These are phyloP conservation scores for Lottia gigantea DNA, from an alignment of 2,888 invertebrate species.

Conservation along the genomic window DNA sequence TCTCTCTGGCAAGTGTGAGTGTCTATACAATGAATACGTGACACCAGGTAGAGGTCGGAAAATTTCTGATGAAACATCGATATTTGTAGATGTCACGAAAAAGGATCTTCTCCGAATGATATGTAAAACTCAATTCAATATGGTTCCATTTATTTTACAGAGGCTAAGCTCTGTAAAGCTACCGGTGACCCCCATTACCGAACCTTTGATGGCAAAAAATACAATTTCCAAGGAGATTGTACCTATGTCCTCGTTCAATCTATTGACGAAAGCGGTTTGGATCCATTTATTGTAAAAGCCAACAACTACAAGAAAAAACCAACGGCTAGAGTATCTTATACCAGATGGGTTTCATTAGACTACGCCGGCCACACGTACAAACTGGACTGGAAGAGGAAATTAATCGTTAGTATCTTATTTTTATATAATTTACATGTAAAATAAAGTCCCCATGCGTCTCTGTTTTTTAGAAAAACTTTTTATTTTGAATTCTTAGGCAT, in stretches of 20 bases:
- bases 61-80: too few species aligned
- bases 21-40: too few species aligned
- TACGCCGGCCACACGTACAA: background rate
- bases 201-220: slow-evolving; percentile 54
- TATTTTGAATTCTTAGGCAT: too few species aligned
- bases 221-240: background rate
- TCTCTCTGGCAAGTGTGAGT: too few species aligned
- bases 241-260: background rate
- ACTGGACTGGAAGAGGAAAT: background rate
- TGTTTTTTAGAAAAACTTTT: too few species aligned
- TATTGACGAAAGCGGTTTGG: background rate
- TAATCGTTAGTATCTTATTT: background rate
- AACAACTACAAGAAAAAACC: background rate
- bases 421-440: background rate
- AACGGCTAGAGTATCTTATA: background rate
- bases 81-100: too few species aligned
- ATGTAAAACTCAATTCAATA: too few species aligned
- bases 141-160: background rate
- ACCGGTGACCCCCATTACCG: slow-evolving; percentile 43
- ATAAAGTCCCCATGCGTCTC: too few species aligned
- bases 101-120: too few species aligned
- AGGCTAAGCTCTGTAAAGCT: slow-evolving; percentile 36
- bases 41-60: too few species aligned
- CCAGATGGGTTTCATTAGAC: background rate
- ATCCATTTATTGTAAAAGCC: background rate